These are phyloP conservation scores for Drosophila saltans DNA, from an alignment of 1,140 invertebrate genomes.

Conservation along the genomic window DNA sequence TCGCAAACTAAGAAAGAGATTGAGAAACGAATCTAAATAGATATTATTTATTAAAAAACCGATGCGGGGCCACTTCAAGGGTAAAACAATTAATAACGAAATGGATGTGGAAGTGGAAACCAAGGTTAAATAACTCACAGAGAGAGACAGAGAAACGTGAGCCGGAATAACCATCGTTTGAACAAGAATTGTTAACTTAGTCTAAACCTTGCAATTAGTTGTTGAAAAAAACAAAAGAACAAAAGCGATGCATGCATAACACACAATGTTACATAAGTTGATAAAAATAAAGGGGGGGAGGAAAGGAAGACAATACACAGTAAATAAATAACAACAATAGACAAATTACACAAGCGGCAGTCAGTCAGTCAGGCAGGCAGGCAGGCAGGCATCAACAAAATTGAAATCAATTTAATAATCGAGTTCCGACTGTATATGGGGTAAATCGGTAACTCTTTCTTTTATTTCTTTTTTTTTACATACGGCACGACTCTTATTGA, in stretches of 20 bases:
- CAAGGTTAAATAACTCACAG: slow-evolving; percentile 10
- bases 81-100: slow-evolving; percentile 55
- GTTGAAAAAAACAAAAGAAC: slow-evolving; percentile 31
- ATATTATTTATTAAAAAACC: slow-evolving; percentile 36
- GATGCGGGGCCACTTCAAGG: slow-evolving; percentile 45
- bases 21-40: slow-evolving; percentile 22
- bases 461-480: slow-evolving; percentile 40
- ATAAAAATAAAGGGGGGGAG: background rate
- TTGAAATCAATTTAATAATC: slow-evolving; percentile 68
- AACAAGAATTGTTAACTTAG: slow-evolving; percentile 30
- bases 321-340: slow-evolving; percentile 40
- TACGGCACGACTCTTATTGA: slow-evolving; percentile 78
- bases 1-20: slow-evolving; percentile 32
- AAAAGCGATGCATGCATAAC: slow-evolving; percentile 58
- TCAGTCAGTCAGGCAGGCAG: slow-evolving; percentile 3
- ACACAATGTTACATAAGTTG: slow-evolving; percentile 56
- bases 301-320: background rate
- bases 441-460: slow-evolving; percentile 8
- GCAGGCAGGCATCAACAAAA: slow-evolving; percentile 43
- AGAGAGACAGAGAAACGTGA: background rate
- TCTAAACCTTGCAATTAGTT: slow-evolving; percentile 53
- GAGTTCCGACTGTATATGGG: slow-evolving; percentile 13
- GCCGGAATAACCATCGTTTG: background rate
- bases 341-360: slow-evolving; percentile 44
- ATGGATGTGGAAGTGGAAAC: slow-evolving; percentile 11